Base-by-base conservation (phyloP, 2,797 vertebrate species). In the Sardinella longiceps region DNA sequence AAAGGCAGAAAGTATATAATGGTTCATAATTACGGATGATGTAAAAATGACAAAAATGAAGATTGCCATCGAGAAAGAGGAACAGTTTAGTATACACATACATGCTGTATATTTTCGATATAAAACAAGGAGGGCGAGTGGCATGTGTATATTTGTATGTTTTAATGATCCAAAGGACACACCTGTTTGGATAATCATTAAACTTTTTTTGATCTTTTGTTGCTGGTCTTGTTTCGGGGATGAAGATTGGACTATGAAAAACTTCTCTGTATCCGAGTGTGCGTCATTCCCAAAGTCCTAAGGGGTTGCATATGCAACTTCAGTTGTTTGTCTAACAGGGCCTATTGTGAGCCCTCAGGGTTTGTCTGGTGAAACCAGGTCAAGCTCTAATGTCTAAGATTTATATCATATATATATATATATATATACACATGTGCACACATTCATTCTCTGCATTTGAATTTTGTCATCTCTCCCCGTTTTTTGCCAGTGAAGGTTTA, bases 121-220 rank as follows among this genome's bases (percentile, higher is more conserved):
- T 94, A 88, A 92, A 91, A 93, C 92, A 91, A 92, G 90, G 91
- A 90, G 91, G 93, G 95, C 92, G 90, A 91, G 91, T 95, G 94
- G 96, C 95, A 93, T 97, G 96, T 96, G 96, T 96, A 96, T 95
- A 96, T 95, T 96, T 97, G 95, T 91, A 95, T 93, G 91, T 96
- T 74, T 74, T 96, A 96, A 97, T 96, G 95, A 97, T 93, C 90
- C 91, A 93, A 90, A 94, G 91, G 94, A 96, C 93, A 95, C 93
- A 95, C 96, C 97, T 95, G 96, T 97, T 97, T 97, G 95, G 95
- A 95, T 96, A 94, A 94, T 94, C 94, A 98, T 97, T 98, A 98
- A 98, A 96, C 95, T 95, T 95, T 95, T 96, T 96, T 96, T 93
- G 93, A 92, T 88, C 84, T 89, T 56, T 86, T 91, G 86, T 84